These are phyloP conservation scores for Psephotus haematonotus DNA, from an alignment of 2,113 vertebrate genomes.

Conservation along the genomic window DNA sequence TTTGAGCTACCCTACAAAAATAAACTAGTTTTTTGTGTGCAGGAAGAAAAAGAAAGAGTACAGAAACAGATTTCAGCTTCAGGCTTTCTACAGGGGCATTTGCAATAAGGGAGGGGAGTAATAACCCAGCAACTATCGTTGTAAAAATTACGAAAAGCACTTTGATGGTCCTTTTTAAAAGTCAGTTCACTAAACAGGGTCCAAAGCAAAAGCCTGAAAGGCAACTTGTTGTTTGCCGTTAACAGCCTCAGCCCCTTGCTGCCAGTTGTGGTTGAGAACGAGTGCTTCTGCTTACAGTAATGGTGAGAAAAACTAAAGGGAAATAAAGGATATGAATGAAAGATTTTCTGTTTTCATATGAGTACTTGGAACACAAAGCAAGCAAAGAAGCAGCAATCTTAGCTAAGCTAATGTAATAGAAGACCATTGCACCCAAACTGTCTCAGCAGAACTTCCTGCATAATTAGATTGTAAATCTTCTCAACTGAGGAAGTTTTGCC, in stretches of 20 bases:
- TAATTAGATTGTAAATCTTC: slow-evolving; percentile 71
- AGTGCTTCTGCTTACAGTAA: background rate
- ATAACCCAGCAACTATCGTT: slow-evolving; percentile 44
- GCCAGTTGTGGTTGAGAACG: background rate
- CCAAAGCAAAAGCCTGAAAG: slow-evolving; percentile 37
- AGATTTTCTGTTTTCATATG: slow-evolving; percentile 27
- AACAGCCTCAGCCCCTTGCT: background rate
- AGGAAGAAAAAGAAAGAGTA: slow-evolving; percentile 13
- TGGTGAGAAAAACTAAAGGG: slow-evolving; percentile 17
- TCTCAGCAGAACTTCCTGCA: slow-evolving; percentile 69
- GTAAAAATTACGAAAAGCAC: slow-evolving; percentile 58
- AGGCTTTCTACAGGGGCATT: slow-evolving; percentile 11
- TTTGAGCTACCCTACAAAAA: slow-evolving; percentile 17
- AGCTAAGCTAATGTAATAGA: slow-evolving; percentile 65
- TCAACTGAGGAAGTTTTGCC: slow-evolving; percentile 68
- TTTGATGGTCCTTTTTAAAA: slow-evolving; percentile 55
- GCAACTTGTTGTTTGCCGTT: background rate
- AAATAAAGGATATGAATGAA: background rate
- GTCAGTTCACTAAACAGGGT: slow-evolving; percentile 25
- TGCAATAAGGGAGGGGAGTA: background rate
- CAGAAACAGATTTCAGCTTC: slow-evolving; percentile 28
- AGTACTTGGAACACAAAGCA: slow-evolving; percentile 48
- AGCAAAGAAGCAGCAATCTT: slow-evolving; percentile 47
- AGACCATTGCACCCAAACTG: slow-evolving; percentile 56
- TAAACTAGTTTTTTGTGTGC: background rate